Percentiles rank a stretch among this genome's conserved stretches.
Evolutionary conservation across 2,888 invertebrate genomes (phyloP).

Genomic region (Leptopilina drosophilae): DNA sequence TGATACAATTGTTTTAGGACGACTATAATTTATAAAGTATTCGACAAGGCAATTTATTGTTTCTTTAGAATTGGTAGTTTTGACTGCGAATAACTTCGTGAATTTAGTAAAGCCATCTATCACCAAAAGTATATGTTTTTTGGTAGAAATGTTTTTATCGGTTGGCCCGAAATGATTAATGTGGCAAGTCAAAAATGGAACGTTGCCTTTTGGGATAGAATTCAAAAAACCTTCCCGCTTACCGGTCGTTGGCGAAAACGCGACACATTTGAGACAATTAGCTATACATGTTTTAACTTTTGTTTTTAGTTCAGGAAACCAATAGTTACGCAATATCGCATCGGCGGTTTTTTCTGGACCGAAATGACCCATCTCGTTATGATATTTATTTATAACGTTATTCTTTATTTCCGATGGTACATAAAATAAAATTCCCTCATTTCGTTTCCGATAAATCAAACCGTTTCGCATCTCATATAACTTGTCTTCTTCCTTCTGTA

Average conservation of each 20-base stretch:
- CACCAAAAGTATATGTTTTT: conserved; percentile 37
- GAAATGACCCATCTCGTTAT: conserved; percentile 49
- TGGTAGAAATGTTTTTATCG: neutral
- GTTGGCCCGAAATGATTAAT: conserved; percentile 43
- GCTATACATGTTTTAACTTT: conserved; percentile 33
- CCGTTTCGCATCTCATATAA: neutral
- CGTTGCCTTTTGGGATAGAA: neutral
- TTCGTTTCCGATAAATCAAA: neutral
- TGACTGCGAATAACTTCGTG: conserved; percentile 24
- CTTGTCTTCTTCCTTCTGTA: neutral
- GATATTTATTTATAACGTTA: neutral
- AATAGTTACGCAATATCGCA: conserved; percentile 25
- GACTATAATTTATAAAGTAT: conserved; percentile 50
- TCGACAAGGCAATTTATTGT: neutral
- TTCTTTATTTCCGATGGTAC: conserved; percentile 12
- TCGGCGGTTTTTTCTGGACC: conserved; percentile 47
- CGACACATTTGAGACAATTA: conserved; percentile 46
- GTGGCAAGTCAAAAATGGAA: neutral
- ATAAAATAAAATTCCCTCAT: neutral
- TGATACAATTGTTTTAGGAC: neutral
- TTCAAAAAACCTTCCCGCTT: conserved; percentile 43
- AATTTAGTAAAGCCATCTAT: conserved; percentile 41
- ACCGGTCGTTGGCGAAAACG: conserved; percentile 43
- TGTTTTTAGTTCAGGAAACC: conserved; percentile 38
- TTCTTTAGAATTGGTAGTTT: conserved; percentile 12